phyloP scores from a whole-genome alignment of 2,888 invertebrate genomes.

The Ypsolopha sequella region DNA sequence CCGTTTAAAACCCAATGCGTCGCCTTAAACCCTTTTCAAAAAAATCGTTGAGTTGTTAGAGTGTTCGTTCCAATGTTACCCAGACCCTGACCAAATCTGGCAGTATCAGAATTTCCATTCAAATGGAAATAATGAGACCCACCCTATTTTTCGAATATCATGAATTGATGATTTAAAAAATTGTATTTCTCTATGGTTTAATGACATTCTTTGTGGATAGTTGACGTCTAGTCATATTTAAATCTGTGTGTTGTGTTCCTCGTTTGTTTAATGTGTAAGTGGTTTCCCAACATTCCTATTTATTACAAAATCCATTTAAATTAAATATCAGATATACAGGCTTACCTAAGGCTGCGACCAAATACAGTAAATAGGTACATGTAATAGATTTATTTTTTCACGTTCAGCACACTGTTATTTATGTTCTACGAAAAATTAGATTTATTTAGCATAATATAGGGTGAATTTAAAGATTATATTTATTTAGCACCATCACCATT shows the following conservation, averaged over 20 bases:
- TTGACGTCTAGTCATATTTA: conserved; percentile 8
- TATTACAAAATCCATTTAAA: too few species aligned
- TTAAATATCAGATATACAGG: too few species aligned
- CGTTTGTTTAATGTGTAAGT: neutral
- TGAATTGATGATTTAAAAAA: too few species aligned
- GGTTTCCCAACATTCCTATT: neutral
- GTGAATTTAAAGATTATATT: conserved; percentile 24
- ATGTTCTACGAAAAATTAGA: neutral
- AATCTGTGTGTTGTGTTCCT: neutral
- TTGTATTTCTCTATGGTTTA: too few species aligned
- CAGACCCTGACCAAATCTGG: neutral
- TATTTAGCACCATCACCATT: conserved; percentile 28
- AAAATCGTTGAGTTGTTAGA: neutral
- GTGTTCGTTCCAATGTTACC: neutral
- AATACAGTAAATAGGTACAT: too few species aligned
- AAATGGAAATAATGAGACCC: too few species aligned
- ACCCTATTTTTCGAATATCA: too few species aligned
- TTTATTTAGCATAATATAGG: conserved; percentile 14
- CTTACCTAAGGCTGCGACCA: too few species aligned
- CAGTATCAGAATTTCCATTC: too few species aligned
- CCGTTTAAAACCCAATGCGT: too few species aligned
- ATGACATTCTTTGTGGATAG: neutral
- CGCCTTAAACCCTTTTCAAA: too few species aligned
- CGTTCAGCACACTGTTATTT: neutral
- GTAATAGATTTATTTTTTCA: neutral